Evolutionary conservation across 2,888 invertebrate species (phyloP).

Genomic region (Nymphalis urticae): DNA sequence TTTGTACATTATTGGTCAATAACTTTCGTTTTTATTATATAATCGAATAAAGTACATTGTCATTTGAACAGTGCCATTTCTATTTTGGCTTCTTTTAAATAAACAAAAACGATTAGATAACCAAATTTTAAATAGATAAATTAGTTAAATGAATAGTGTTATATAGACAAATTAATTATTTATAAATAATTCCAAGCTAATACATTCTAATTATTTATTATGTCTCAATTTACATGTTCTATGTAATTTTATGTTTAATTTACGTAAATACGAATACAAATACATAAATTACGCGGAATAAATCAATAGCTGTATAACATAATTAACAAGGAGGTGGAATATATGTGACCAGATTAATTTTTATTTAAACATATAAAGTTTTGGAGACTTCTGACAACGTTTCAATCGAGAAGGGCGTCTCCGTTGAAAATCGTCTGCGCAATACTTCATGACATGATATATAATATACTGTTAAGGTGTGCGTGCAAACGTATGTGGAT

Average conservation of each 20-base stretch:
- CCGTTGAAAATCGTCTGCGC: too few relatives aligned
- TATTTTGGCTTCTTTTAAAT: too few relatives aligned
- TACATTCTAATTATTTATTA: constrained; percentile 8
- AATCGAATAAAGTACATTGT: too few relatives aligned
- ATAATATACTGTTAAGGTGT: too few relatives aligned
- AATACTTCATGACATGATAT: too few relatives aligned
- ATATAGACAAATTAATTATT: constrained; percentile 4
- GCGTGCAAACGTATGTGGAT: too few relatives aligned
- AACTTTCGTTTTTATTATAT: too few relatives aligned
- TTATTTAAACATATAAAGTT: too few relatives aligned
- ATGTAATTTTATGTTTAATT: constrained; percentile 13
- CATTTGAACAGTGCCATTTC: too few relatives aligned
- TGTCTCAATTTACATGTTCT: background rate
- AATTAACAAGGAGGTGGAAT: background rate
- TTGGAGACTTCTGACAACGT: too few relatives aligned
- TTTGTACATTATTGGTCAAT: too few relatives aligned
- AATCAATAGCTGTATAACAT: constrained; percentile 15
- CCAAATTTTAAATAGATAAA: background rate
- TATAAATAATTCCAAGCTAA: constrained; percentile 14
- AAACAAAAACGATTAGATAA: background rate
- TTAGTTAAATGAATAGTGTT: background rate
- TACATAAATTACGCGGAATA: constrained; percentile 12
- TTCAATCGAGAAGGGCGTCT: too few relatives aligned
- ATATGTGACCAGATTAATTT: background rate
- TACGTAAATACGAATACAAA: constrained; percentile 21